Base-by-base conservation (phyloP, 1,140 invertebrate genomes). In the Papilio dardanus region DNA sequence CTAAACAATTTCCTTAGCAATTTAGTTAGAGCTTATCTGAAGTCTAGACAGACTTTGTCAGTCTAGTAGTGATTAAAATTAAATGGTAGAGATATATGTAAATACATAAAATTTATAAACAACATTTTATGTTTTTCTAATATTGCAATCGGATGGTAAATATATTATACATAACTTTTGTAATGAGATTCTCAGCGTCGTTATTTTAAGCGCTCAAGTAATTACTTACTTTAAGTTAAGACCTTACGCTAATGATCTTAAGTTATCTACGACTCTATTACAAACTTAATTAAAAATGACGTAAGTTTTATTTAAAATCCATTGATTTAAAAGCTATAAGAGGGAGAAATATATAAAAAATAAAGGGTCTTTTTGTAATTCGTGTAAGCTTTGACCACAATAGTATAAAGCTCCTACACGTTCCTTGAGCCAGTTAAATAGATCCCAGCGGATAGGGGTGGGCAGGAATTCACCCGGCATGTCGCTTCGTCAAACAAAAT, bases 351-450 rank as follows among this genome's bases (percentile, higher is more conserved):
- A 28, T 14, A 58, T 28, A 58, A 58, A 58, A 62, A 62, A 28
- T 30, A 24, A 62, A 16, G 12, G 21, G 24, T 30, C 12, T 62
- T 28, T 28, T 14, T 14, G 5, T 28, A 62, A 62, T 62, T 12
- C 54, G 21, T 28, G 24, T 62, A 62, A 62, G 54, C 54, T 62
- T 62, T 30, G 24, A 62, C 54, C 54, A 62, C 71, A 69, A 66
- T 76, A 54, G 74, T 50, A 67, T 67, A 76, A 77, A 67, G 31
- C 58, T 67, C 79, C 77, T 28, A 74, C 76, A 69, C 78, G 81
- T 83, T 83, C 83, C 74, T 71, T 24, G 66, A 79, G 74, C 75
- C 77, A 74, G 67, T 77, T 50, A 76, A 77, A 80, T 81, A 76
- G 71, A 77, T 71, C 42, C 54, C 71, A 54, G 71, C 66, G 67